Evolutionary conservation across 2,113 vertebrate genomes (phyloP).

Genomic region (Notothenia coriiceps): DNA sequence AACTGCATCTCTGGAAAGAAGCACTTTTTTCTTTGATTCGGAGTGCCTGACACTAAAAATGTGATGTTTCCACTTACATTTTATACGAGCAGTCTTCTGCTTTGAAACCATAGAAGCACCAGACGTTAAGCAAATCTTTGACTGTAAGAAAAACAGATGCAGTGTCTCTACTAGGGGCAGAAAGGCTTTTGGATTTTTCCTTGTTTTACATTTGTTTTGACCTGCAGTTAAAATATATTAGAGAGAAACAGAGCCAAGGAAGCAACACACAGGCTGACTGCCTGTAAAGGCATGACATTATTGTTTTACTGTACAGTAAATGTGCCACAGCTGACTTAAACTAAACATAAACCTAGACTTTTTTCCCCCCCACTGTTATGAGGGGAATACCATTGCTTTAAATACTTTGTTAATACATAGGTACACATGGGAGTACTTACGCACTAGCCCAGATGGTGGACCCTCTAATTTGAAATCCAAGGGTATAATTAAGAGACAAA

Average conservation of each 20-base stretch:
- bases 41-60: not conserved
- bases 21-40: not conserved
- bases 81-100: not conserved
- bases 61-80: not conserved
- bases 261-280: constrained; percentile 15
- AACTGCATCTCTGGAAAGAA: not conserved
- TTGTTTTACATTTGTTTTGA: constrained; percentile 18
- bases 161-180: not conserved
- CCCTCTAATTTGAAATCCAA: constrained; percentile 96
- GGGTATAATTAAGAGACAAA: constrained; percentile 98
- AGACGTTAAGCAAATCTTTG: not conserved
- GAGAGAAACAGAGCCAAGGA: not conserved
- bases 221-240: constrained; percentile 20
- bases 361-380: constrained; percentile 62
- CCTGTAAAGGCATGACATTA: constrained; percentile 43
- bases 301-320: constrained; percentile 61
- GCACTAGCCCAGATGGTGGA: constrained; percentile 93
- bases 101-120: not conserved
- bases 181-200: constrained; percentile 3
- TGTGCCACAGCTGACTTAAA: constrained; percentile 67
- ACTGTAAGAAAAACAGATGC: not conserved
- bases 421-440: constrained; percentile 96
- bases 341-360: constrained; percentile 57
- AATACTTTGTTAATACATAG: constrained; percentile 88
- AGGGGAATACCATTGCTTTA: constrained; percentile 82